Evolutionary conservation across 2,888 invertebrate genomes (phyloP), one percentile per base, ranked within the genome.

Genomic region (Calliphora vomitoria): DNA sequence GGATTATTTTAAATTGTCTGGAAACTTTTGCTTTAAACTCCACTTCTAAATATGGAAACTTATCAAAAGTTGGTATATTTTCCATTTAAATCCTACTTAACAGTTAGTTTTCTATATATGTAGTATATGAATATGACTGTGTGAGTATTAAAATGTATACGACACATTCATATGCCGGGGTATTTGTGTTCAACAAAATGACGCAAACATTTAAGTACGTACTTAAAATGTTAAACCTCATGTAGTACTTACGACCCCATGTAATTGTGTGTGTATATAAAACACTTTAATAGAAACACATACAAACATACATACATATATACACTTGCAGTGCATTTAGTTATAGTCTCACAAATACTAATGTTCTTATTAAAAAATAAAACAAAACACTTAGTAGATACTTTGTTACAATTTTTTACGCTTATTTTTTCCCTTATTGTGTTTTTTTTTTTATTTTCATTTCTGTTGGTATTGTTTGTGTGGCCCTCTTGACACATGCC

Each of bases 221-320:
- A 75, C 82, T 82, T 82, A 71, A 71, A 75, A 71, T 82, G 82
- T 74, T 86, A 80, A 82, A 86, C 74, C 74, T 74, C 86, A 79
- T 82, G 82, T 74, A 79, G 72, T 79, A 79, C 82, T 79, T 82
- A 79, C 74, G 79, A 79, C 60, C 74, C 82, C 82, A 69, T 75
- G 50, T 80, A 82, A 82, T 86, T 79, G 69, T 72, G 41, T 64
- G 55, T 64, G 62, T 55, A 8, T 72, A 60, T 15, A 66, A 66
- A 81, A 31, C 15, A 71, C 20, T 69, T 66, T 79, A 18, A 44
- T 25, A 31, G 44, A 47, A 8, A 69, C 31, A 79, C 20, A 35
- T 3, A 58, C 8, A 15, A 44, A 25, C 25, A 35, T 35, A 31
- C 0, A 0, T 60, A 47, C 11, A 15, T 71, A 38, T 20, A 68